These are phyloP conservation scores for Heterotis niloticus DNA, from an alignment of 2,113 vertebrate species.

Conservation along the genomic window DNA sequence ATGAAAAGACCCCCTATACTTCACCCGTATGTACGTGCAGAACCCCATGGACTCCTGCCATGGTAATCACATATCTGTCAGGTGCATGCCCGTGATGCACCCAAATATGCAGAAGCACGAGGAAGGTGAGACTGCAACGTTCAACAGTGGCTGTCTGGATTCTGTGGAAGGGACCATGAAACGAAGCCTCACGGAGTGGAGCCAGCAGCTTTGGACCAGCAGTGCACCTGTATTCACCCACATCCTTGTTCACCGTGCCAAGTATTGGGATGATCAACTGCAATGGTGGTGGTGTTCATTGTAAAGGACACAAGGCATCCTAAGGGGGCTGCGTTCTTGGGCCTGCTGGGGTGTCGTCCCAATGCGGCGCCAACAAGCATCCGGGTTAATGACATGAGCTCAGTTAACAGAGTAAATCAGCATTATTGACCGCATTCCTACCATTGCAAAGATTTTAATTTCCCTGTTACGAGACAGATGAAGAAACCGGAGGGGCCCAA, in stretches of 20 bases:
- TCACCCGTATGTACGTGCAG: not conserved
- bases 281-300: not conserved
- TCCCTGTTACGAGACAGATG: conserved; percentile 33
- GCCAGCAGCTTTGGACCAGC: not conserved
- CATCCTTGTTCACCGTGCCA: not conserved
- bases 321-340: too few relatives aligned
- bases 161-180: not conserved
- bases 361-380: conserved; percentile 53
- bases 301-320: not conserved
- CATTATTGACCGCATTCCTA: conserved; percentile 42
- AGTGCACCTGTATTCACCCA: not conserved
- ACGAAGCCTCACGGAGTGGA: not conserved
- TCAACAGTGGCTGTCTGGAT: not conserved
- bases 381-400: conserved; percentile 50
- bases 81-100: not conserved
- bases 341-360: too few relatives aligned
- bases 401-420: conserved; percentile 46
- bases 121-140: not conserved
- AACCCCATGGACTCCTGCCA: not conserved
- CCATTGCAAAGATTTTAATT: conserved; percentile 43
- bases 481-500: conserved; percentile 21
- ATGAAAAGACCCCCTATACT: conserved; percentile 2
- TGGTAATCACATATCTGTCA: not conserved
- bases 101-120: not conserved
- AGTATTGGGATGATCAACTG: too few relatives aligned